A percentile compares a stretch with the other conserved stretches of the same genome.
These are phyloP conservation scores for Porites lobata DNA, from an alignment of 92 coral and sea anemone genomes.

Conservation along the genomic window DNA sequence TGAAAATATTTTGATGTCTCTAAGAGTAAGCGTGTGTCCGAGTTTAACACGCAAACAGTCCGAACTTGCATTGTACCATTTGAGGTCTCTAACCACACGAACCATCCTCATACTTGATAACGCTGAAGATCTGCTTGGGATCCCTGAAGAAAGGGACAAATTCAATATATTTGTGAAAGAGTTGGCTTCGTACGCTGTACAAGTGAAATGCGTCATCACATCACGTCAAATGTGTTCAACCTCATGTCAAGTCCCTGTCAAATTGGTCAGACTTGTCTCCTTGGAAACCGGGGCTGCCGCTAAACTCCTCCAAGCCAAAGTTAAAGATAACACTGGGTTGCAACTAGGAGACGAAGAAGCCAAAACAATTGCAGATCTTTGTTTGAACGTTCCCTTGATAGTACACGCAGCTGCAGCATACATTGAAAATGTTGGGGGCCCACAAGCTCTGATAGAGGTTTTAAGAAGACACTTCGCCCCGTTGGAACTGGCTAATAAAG, in stretches of 20 bases:
- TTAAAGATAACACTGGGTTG: conserved; percentile 1
- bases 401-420: conserved; percentile 69
- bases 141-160: conserved; percentile 3
- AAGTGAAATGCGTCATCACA: conserved; percentile 61
- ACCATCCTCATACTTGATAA: conserved; percentile 62
- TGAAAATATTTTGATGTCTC: conserved; percentile 32
- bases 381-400: conserved; percentile 60
- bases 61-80: conserved; percentile 19
- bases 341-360: conserved; percentile 54
- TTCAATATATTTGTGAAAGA: conserved; percentile 58
- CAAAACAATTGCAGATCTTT: conserved; percentile 52
- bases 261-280: conserved; percentile 44
- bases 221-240: conserved; percentile 46
- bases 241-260: conserved; percentile 7
- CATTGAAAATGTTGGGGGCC: conserved; percentile 43
- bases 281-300: conserved; percentile 36
- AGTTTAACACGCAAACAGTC: conserved; percentile 31
- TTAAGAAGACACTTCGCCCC: conserved; percentile 41
- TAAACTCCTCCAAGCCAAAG: conserved; percentile 25
- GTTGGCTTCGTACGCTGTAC: conserved; percentile 34
- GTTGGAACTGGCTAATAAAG: conserved; percentile 33
- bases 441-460: conserved; percentile 48
- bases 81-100: conserved; percentile 17
- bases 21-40: conserved; percentile 21
- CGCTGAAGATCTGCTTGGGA: conserved; percentile 54